Conservation (phyloP, 2,113 vertebrate species). For the Bos indicus region DNA sequence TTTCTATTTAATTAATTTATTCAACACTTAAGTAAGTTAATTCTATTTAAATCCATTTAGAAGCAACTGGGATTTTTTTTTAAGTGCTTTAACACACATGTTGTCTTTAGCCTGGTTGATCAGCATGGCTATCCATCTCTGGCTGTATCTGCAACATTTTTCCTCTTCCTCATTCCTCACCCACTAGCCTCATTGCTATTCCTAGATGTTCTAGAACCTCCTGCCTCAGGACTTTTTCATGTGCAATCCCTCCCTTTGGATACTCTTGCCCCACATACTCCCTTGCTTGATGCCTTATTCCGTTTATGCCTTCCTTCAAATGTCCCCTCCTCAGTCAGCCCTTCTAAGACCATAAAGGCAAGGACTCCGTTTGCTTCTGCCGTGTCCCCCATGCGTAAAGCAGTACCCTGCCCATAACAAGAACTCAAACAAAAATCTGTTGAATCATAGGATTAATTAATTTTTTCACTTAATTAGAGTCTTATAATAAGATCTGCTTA, state of each 20-base stretch:
- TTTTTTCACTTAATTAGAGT: background rate
- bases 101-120: background rate
- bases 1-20: background rate
- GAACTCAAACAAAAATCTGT: background rate
- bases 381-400: background rate
- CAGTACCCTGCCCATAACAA: background rate
- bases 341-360: background rate
- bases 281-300: background rate
- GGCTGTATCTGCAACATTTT: background rate
- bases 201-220: background rate
- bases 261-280: background rate
- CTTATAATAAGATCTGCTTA: background rate
- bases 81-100: background rate
- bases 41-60: background rate
- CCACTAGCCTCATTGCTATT: background rate
- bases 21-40: background rate
- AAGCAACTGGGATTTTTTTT: background rate
- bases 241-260: background rate
- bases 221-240: background rate
- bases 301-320: background rate
- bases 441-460: background rate
- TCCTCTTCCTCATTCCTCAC: background rate
- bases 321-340: background rate
- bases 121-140: background rate
- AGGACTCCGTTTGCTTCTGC: background rate